phyloP scores from a whole-genome alignment of 2,797 vertebrate species.

The Anguilla megastoma region DNA sequence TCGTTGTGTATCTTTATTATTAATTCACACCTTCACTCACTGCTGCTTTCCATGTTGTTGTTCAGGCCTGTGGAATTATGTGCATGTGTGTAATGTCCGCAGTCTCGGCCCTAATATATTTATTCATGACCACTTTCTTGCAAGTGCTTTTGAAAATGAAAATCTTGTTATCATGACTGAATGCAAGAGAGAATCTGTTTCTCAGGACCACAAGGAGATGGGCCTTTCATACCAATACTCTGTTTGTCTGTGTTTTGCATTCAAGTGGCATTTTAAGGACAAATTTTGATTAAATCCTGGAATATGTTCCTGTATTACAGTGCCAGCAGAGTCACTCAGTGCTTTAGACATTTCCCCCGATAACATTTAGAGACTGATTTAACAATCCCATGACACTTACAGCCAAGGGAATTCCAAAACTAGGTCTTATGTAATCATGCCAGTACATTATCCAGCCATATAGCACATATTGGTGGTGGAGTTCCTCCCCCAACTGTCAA shows the following conservation, averaged over 20 bases:
- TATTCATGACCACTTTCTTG: conserved; percentile 1
- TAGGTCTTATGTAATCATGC: too few relatives aligned
- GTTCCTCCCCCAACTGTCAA: neutral
- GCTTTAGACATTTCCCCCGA: neutral
- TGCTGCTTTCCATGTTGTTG: neutral
- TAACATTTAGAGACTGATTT: neutral
- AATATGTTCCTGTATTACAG: neutral
- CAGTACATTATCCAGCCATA: neutral
- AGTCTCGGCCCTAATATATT: neutral
- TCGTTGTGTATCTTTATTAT: neutral
- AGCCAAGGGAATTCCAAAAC: neutral
- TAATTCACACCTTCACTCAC: neutral
- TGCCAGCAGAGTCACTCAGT: neutral
- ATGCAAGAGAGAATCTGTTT: neutral
- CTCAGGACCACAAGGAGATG: neutral
- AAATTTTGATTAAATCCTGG: neutral
- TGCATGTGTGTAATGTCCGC: neutral
- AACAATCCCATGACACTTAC: neutral
- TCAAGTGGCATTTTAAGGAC: too few relatives aligned
- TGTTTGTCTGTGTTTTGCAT: neutral
- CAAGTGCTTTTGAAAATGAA: neutral
- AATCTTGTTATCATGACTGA: neutral
- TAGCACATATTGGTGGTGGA: neutral
- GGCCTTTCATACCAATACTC: neutral
- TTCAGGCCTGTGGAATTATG: neutral